Conservation (phyloP, 1,140 invertebrate genomes). For the Drosophila micromelanica region DNA sequence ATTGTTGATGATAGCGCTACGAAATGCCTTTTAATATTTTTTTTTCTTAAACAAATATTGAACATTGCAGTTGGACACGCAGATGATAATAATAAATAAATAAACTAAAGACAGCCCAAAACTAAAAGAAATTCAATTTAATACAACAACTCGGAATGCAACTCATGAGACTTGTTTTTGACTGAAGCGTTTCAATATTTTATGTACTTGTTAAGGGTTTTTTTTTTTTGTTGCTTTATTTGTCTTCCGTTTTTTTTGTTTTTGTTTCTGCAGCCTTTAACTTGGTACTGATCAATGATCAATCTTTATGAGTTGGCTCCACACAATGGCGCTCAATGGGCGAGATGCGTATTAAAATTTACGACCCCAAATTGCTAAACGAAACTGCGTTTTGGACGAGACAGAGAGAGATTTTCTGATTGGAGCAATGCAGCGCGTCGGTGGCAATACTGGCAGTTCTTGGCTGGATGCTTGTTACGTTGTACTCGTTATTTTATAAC, state of each 20-base stretch:
- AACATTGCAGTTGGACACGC: conserved; percentile 24
- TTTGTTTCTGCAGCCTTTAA: too few species aligned
- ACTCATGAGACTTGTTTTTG: background rate
- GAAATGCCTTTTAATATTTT: conserved; percentile 42
- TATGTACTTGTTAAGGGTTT: background rate
- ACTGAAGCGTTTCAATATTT: background rate
- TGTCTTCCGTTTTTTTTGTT: conserved; percentile 2
- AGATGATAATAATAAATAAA: background rate
- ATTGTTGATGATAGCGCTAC: conserved; percentile 4
- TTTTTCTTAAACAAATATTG: conserved; percentile 49
- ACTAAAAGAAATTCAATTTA: conserved; percentile 2
- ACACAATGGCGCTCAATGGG: conserved; percentile 27
- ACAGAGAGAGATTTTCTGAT: background rate
- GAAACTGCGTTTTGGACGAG: conserved; percentile 7
- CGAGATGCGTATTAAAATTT: conserved; percentile 60
- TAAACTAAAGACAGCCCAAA: conserved; percentile 1
- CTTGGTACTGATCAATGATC: conserved; percentile 26
- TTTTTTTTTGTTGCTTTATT: background rate
- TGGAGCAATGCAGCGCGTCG: background rate
- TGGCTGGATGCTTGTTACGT: background rate
- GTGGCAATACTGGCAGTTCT: background rate
- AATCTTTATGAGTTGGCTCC: conserved; percentile 60
- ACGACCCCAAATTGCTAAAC: conserved; percentile 50
- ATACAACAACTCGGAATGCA: background rate
- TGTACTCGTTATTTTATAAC: too few species aligned